A percentile compares a stretch with the other conserved stretches of the same genome.
These are phyloP conservation scores for Acyrthosiphon pisum DNA, from an alignment of 1,140 invertebrate species.

Conservation along the genomic window DNA sequence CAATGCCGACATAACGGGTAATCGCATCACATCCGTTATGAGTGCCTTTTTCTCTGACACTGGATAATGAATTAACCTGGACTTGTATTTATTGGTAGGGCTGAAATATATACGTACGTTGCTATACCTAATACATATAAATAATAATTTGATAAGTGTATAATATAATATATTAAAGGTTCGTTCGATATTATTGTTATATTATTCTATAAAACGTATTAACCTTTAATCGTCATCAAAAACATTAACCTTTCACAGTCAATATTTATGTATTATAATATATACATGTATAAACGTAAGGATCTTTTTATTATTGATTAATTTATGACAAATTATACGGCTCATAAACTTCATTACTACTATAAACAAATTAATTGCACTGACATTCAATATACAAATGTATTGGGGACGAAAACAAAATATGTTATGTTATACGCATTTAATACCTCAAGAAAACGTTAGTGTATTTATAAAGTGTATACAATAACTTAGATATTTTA, in stretches of 20 bases:
- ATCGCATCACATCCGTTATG: conserved; percentile 57
- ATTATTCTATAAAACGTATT: conserved; percentile 40
- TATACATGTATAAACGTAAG: neutral
- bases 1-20: conserved; percentile 57
- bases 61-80: conserved; percentile 56
- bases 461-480: neutral
- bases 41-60: conserved; percentile 56
- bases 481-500: neutral
- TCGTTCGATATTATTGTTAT: conserved; percentile 49
- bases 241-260: conserved; percentile 49
- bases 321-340: conserved; percentile 39
- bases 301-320: conserved; percentile 54
- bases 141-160: conserved; percentile 21
- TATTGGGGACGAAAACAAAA: neutral
- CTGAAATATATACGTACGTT: neutral
- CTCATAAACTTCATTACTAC: neutral
- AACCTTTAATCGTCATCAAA: conserved; percentile 51
- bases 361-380: conserved; percentile 39
- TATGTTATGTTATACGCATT: neutral
- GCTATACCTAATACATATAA: neutral
- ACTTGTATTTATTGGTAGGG: conserved; percentile 52
- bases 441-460: neutral
- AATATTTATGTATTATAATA: conserved; percentile 23
- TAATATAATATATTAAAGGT: conserved; percentile 41
- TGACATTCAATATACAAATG: conserved; percentile 34